Evolutionary conservation across 1,140 invertebrate genomes (phyloP).

Genomic region (Calliopsis andreniformis): DNA sequence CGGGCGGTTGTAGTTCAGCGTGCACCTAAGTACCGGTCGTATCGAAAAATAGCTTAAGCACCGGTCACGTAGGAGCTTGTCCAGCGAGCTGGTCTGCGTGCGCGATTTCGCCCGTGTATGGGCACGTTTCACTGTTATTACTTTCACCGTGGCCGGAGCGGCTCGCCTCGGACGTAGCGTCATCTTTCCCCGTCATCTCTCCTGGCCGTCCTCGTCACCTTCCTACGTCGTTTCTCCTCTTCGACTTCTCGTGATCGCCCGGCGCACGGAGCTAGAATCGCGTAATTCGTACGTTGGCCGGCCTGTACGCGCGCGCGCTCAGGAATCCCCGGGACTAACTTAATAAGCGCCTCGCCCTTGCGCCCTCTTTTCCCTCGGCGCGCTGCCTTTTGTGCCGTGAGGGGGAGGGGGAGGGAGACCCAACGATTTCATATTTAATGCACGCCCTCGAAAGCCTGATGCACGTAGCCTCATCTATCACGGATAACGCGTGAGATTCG

Average conservation of each 20-base stretch:
- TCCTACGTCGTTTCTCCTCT: slow-evolving; percentile 8
- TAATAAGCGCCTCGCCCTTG: slow-evolving; percentile 74
- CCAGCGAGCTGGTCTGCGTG: slow-evolving; percentile 19
- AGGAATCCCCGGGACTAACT: slow-evolving; percentile 73
- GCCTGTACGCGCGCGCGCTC: slow-evolving; percentile 55
- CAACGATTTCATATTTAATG: slow-evolving; percentile 57
- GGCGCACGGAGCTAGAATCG: slow-evolving; percentile 44
- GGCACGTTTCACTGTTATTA: slow-evolving; percentile 77
- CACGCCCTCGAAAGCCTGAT: slow-evolving; percentile 35
- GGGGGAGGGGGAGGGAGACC: background rate
- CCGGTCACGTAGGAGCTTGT: slow-evolving; percentile 71
- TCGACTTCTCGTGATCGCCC: slow-evolving; percentile 25
- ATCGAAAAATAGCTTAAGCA: slow-evolving; percentile 76
- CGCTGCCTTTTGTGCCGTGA: background rate
- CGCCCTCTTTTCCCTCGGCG: slow-evolving; percentile 42
- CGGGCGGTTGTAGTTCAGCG: slow-evolving; percentile 60
- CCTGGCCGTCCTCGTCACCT: slow-evolving; percentile 45
- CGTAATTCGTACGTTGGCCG: slow-evolving; percentile 75
- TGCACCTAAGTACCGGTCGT: slow-evolving; percentile 67
- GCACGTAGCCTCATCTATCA: slow-evolving; percentile 31
- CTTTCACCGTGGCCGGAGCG: slow-evolving; percentile 70
- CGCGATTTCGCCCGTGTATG: slow-evolving; percentile 38
- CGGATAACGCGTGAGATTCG: slow-evolving; percentile 46
- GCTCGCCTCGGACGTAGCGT: slow-evolving; percentile 39
- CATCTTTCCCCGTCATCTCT: slow-evolving; percentile 45